These are phyloP conservation scores for Melanerpes formicivorus DNA, from an alignment of 2,113 vertebrate genomes.

Conservation along the genomic window DNA sequence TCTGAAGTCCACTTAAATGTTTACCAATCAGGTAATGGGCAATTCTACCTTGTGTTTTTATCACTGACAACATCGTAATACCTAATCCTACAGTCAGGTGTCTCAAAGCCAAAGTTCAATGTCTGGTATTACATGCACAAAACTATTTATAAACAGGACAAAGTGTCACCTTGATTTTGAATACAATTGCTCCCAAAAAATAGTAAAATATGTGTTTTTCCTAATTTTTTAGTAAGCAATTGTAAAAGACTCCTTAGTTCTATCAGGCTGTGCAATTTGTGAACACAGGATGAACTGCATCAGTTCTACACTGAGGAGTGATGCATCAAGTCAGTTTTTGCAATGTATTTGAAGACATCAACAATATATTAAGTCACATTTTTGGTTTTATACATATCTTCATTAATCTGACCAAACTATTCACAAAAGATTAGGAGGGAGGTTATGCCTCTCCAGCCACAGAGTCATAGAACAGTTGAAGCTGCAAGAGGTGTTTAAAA, in stretches of 20 bases:
- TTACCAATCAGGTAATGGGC: background rate
- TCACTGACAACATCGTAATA: background rate
- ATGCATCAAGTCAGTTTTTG: background rate
- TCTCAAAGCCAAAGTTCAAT: slow-evolving; percentile 1
- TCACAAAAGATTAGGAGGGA: background rate
- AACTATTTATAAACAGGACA: background rate
- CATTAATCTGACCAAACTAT: background rate
- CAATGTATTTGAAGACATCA: background rate
- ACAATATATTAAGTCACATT: background rate
- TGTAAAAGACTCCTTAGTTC: background rate
- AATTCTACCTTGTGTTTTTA: background rate
- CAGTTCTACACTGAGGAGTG: background rate
- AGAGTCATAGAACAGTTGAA: too few relatives aligned
- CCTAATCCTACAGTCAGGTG: background rate
- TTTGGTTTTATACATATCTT: background rate
- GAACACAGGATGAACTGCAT: background rate
- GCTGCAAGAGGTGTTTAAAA: too few relatives aligned
- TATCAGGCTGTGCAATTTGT: background rate
- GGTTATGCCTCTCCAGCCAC: background rate
- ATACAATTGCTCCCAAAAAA: background rate
- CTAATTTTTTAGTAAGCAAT: background rate
- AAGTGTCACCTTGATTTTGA: slow-evolving; percentile 13
- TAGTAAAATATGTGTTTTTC: background rate
- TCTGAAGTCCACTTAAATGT: background rate
- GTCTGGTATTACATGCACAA: background rate